These are phyloP conservation scores for Trichonephila inaurata DNA, from an alignment of 1,140 invertebrate species.

Conservation along the genomic window DNA sequence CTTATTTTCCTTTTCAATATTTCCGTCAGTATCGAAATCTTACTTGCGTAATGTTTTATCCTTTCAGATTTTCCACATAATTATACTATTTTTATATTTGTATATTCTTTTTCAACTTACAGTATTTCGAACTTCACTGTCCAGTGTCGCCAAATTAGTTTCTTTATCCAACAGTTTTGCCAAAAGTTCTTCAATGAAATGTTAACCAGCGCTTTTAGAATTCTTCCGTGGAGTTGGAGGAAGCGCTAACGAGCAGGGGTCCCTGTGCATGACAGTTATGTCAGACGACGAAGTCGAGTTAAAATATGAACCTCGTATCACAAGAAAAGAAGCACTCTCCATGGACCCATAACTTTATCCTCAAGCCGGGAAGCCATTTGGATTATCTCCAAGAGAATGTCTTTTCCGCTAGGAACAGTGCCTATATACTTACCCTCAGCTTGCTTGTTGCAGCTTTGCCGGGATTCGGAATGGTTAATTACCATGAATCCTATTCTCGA, in stretches of 20 bases:
- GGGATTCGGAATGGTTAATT: neutral
- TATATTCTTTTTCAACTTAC: too few relatives aligned
- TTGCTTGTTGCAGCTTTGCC: neutral
- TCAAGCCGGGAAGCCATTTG: constrained; percentile 28
- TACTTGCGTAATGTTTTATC: too few relatives aligned
- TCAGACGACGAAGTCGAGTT: neutral
- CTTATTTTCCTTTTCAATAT: too few relatives aligned
- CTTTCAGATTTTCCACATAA: too few relatives aligned
- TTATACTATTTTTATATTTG: too few relatives aligned
- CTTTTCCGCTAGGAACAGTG: neutral
- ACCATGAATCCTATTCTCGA: neutral
- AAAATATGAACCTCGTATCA: neutral
- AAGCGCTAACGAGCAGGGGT: neutral
- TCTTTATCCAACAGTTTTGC: too few relatives aligned
- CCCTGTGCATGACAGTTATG: neutral
- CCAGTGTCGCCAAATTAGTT: too few relatives aligned
- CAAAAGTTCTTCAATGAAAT: too few relatives aligned
- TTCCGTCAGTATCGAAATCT: too few relatives aligned
- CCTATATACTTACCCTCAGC: neutral
- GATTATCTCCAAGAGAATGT: constrained; percentile 34
- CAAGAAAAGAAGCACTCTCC: neutral
- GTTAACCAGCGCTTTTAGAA: too few relatives aligned
- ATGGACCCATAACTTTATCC: constrained; percentile 11
- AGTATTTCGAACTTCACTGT: too few relatives aligned
- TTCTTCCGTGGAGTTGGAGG: too few relatives aligned